These are phyloP conservation scores for Oxyteleia sp. DNA, from an alignment of 2,888 invertebrate genomes.

Conservation along the genomic window DNA sequence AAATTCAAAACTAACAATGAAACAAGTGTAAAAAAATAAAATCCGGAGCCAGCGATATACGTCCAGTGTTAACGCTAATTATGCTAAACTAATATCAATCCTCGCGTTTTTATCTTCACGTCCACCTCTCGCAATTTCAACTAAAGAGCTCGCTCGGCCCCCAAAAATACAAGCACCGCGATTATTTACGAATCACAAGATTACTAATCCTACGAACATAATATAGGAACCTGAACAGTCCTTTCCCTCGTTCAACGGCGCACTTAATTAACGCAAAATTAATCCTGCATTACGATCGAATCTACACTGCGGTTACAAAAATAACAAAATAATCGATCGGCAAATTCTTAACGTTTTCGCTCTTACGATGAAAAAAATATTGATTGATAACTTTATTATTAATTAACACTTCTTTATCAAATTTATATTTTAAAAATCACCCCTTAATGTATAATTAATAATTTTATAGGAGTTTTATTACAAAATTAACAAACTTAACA, in stretches of 20 bases:
- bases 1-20: slow-evolving; percentile 36
- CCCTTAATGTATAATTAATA: too few species aligned
- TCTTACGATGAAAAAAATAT: too few species aligned
- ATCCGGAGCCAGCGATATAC: neutral
- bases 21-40: slow-evolving; percentile 30
- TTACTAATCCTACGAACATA: slow-evolving; percentile 32
- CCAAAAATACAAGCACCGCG: slow-evolving; percentile 31
- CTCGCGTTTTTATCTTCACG: too few species aligned
- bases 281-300: neutral
- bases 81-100: neutral
- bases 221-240: slow-evolving; percentile 54
- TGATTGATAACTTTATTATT: too few species aligned
- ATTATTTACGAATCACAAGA: slow-evolving; percentile 8
- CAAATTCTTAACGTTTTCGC: too few species aligned
- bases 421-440: too few species aligned
- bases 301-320: slow-evolving; percentile 19
- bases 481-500: too few species aligned
- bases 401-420: too few species aligned
- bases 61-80: neutral
- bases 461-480: too few species aligned
- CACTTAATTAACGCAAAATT: slow-evolving; percentile 10
- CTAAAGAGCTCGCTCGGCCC: neutral
- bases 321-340: slow-evolving; percentile 27
- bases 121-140: too few species aligned
- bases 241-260: slow-evolving; percentile 5